Evolutionary conservation across 2,888 invertebrate species (phyloP), one percentile per base, ranked within the genome.

Genomic region (Megastigmus dorsalis): DNA sequence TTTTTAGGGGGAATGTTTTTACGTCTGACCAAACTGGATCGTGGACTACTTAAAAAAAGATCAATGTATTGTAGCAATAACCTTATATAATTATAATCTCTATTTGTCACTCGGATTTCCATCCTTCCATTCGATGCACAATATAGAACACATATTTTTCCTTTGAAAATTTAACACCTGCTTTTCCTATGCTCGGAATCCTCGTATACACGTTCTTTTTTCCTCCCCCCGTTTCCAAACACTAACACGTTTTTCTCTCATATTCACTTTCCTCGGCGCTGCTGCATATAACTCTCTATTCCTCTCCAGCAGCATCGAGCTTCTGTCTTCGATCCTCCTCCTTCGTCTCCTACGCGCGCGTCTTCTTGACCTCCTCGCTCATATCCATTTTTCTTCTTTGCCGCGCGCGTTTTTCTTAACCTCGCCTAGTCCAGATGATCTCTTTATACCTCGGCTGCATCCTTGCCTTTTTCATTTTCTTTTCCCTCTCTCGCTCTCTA

Each of bases 321-420:
- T 52, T 55, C 30, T 55, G 7, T 45, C 38, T 13, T 26, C 50
- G 36, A 33, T 26, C 18, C 55, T 20, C 15, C 26, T 33, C 15
- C 36, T 57, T 30, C n/a, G 9, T 5, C 36, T 57, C 38, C 13
- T 52, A 15, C 52, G 23, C 52, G 26, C 60, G 66, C 33, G 26
- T 68, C n/a, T 57, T 57, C 68, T 60, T 54, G 67, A 67, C 54
- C 66, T 45, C n/a, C n/a, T 59, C 62, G 54, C 41, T 18, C 62
- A 33, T 45, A n/a, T 43, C 43, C n/a, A 57, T 54, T 45, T 52
- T 38, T 60, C 63, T 55, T 66, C 62, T 30, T 60, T 28, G 30
- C 20, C 10, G 33, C 57, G 30, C 20, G 13, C 26, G 1, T 10
- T 30, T n/a, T 3, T 6, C 50, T n/a, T n/a, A n/a, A 0, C 23